phyloP scores from a whole-genome alignment of 2,797 vertebrate genomes.

The Aulostomus chinensis region DNA sequence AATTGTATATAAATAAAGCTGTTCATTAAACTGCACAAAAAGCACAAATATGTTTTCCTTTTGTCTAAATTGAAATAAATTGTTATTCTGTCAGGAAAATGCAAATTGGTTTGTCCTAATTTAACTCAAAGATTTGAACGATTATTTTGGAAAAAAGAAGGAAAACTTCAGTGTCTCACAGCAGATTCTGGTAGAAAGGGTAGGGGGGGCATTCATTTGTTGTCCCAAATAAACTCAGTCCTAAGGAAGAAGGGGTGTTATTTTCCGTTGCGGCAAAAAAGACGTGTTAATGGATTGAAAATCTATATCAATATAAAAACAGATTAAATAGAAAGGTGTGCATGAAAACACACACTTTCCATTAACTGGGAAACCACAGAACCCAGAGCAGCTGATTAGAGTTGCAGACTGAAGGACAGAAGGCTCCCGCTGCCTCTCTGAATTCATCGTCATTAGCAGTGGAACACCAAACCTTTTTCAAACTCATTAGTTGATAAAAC shows the following conservation, averaged over 20 bases:
- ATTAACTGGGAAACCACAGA: conserved; percentile 57
- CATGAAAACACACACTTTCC: conserved; percentile 28
- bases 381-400: conserved; percentile 68
- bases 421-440: conserved; percentile 56
- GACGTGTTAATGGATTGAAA: too few species aligned
- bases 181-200: too few species aligned
- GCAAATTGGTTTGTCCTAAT: conserved; percentile 38
- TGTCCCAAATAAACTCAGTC: too few species aligned
- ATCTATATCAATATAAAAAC: conserved; percentile 13
- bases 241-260: too few species aligned
- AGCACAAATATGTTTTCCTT: conserved; percentile 84
- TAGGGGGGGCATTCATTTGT: too few species aligned
- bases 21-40: conserved; percentile 77
- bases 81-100: conserved; percentile 80
- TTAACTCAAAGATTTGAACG: conserved; percentile 14
- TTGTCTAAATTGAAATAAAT: conserved; percentile 84
- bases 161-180: too few species aligned
- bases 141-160: conserved; percentile 11
- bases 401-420: conserved; percentile 62
- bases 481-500: conserved; percentile 83
- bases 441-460: conserved; percentile 77
- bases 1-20: conserved; percentile 79
- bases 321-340: conserved; percentile 33
- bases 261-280: too few species aligned
- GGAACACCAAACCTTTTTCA: conserved; percentile 70